Conservation (phyloP, 2,113 vertebrate species). For the Micromys minutus region DNA sequence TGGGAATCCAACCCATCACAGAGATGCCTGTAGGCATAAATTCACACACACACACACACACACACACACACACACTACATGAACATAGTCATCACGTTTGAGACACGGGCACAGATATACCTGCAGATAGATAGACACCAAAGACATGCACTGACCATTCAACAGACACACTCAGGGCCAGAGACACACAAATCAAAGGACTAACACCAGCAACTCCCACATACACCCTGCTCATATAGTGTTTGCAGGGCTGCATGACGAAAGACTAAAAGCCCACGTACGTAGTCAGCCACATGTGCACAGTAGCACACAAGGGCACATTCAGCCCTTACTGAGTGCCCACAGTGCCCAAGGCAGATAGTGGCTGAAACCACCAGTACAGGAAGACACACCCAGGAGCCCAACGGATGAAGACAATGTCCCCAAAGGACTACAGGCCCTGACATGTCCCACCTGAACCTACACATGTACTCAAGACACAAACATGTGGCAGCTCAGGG, state of each 20-base stretch:
- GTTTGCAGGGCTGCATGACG: background rate
- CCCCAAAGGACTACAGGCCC: conserved; percentile 58
- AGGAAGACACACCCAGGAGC: conserved; percentile 52
- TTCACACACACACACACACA: conserved; percentile 26
- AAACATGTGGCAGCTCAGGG: conserved; percentile 64
- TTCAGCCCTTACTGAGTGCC: background rate
- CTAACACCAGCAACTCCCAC: background rate
- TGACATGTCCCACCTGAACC: conserved; percentile 62
- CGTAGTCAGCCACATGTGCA: background rate
- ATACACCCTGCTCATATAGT: background rate
- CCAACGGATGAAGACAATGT: conserved; percentile 14
- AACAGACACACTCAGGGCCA: background rate
- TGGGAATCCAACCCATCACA: background rate
- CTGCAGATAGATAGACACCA: background rate
- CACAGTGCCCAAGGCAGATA: background rate
- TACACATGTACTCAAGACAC: conserved; percentile 57
- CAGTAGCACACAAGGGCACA: background rate
- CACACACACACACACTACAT: background rate
- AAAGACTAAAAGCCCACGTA: background rate
- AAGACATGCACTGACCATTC: background rate
- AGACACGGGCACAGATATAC: background rate
- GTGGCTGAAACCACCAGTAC: background rate
- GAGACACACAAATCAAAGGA: background rate
- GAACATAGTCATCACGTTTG: background rate
- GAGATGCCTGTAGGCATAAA: background rate